Conservation (phyloP, 2,113 vertebrate genomes). For the Rhea americana region DNA sequence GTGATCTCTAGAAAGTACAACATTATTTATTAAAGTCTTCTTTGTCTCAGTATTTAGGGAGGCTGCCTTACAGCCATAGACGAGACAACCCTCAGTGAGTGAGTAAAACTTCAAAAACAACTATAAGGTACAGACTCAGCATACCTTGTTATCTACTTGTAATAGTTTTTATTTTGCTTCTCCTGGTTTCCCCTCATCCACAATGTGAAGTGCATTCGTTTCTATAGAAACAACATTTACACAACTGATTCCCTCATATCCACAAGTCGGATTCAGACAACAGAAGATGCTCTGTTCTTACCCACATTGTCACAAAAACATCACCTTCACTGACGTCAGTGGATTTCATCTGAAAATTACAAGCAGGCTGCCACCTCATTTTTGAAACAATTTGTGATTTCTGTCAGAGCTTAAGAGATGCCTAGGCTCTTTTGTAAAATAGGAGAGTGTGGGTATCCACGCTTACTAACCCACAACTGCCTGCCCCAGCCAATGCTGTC, state of each 20-base stretch:
- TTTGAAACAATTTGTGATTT: neutral
- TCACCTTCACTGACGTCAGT: neutral
- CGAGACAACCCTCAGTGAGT: neutral
- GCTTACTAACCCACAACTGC: accelerated
- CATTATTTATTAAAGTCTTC: neutral
- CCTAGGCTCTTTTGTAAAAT: neutral
- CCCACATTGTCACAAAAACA: neutral
- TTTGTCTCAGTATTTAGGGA: neutral
- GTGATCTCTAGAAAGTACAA: neutral
- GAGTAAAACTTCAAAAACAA: neutral
- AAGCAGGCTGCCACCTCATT: neutral
- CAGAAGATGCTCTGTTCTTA: neutral
- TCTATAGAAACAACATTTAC: slow-evolving; percentile 48
- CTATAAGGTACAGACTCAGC: neutral
- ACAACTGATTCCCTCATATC: neutral
- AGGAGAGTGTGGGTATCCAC: accelerated
- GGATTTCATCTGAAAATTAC: neutral
- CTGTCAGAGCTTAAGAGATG: neutral
- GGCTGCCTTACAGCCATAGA: neutral
- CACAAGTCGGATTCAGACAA: neutral
- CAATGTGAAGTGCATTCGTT: slow-evolving; percentile 19
- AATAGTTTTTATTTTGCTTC: neutral
- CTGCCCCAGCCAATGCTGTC: accelerated
- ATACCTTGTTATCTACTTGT: neutral
- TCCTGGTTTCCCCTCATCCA: neutral